Evolutionary conservation across 2,113 vertebrate genomes (phyloP).

Genomic region (Tympanuchus pallidicinctus): DNA sequence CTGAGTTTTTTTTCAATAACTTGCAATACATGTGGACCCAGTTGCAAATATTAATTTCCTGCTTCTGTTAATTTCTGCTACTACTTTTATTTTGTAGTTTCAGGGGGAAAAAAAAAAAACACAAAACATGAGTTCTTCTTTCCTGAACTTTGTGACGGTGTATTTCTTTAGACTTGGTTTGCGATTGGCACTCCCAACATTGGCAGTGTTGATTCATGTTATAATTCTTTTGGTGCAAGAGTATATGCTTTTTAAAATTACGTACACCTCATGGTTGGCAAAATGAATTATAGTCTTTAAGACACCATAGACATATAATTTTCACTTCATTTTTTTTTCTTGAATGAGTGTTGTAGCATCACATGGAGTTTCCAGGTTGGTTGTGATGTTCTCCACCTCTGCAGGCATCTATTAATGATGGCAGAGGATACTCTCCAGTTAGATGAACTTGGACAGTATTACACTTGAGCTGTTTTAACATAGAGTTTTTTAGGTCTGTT

Average conservation of each 20-base stretch:
- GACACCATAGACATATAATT: no score
- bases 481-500: neutral
- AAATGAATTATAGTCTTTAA: neutral
- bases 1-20: neutral
- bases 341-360: neutral
- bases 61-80: neutral
- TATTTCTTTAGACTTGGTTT: neutral
- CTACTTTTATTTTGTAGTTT: neutral
- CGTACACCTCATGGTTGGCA: neutral
- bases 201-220: neutral
- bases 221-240: neutral
- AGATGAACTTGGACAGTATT: neutral
- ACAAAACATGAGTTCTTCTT: neutral
- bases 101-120: no score
- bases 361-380: neutral
- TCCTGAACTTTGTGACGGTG: neutral
- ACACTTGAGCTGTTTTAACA: neutral
- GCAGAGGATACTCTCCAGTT: neutral
- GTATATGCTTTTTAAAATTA: neutral
- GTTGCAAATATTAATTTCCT: neutral
- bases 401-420: neutral
- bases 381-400: neutral
- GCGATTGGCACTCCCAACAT: neutral
- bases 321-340: neutral
- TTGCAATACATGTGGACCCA: neutral